These are phyloP conservation scores for Erebia ligea DNA, from an alignment of 2,888 invertebrate genomes.

Conservation along the genomic window DNA sequence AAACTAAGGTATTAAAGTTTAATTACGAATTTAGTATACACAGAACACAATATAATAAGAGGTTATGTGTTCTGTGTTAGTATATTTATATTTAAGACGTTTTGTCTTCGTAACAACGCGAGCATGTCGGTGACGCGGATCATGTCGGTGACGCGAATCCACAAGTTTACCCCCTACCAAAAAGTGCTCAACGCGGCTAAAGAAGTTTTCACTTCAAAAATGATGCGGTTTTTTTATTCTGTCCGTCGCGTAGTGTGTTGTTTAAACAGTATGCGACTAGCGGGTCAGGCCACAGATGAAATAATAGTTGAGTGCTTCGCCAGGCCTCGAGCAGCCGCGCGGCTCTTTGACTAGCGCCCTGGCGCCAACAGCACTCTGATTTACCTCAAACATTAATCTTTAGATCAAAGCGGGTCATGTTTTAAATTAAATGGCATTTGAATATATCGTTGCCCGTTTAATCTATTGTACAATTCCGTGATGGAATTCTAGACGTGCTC, in stretches of 20 bases:
- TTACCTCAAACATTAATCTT: slow-evolving; percentile 70
- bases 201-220: no score
- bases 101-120: no score
- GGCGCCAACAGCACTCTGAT: slow-evolving; percentile 61
- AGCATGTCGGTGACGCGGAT: no score
- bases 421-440: slow-evolving; percentile 60
- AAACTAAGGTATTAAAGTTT: no score
- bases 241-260: slow-evolving; percentile 64
- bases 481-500: slow-evolving; percentile 23
- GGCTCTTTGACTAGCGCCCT: slow-evolving; percentile 30
- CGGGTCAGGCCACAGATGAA: slow-evolving; percentile 49
- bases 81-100: no score
- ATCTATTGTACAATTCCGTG: slow-evolving; percentile 39
- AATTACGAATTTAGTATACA: no score
- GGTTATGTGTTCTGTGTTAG: no score
- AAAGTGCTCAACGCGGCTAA: no score
- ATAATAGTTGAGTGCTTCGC: no score
- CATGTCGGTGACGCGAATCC: no score
- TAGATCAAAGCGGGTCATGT: slow-evolving; percentile 58
- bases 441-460: slow-evolving; percentile 50
- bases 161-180: no score
- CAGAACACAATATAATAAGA: no score
- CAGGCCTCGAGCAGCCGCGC: slow-evolving; percentile 37
- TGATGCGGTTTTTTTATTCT: slow-evolving; percentile 24
- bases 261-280: slow-evolving; percentile 59